A percentile compares a stretch with the other conserved stretches of the same genome.
Evolutionary conservation across 2,888 invertebrate species (phyloP).

Genomic region (Pedicia rivosa): DNA sequence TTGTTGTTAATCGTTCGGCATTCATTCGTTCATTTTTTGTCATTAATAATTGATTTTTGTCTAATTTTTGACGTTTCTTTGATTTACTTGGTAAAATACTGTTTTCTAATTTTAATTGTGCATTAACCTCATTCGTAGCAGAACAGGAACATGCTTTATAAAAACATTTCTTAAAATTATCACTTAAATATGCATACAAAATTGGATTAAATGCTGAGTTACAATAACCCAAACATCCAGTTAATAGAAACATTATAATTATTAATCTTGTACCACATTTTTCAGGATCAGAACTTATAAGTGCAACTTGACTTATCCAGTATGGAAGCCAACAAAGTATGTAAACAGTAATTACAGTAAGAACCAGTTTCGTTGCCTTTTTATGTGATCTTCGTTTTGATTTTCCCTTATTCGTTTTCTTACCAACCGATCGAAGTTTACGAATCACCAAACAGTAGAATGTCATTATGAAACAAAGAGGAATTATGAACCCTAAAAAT

Average conservation of each 20-base stretch:
- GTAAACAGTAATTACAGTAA: conserved; percentile 75
- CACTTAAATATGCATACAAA: conserved; percentile 69
- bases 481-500: conserved; percentile 64
- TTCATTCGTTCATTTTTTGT: conserved; percentile 4
- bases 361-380: conserved; percentile 67
- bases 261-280: conserved; percentile 41
- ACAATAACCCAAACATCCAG: conserved; percentile 49
- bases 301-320: conserved; percentile 54
- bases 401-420: conserved; percentile 59
- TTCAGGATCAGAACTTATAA: conserved; percentile 49
- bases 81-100: conserved; percentile 34
- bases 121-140: conserved; percentile 62
- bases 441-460: conserved; percentile 72
- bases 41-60: conserved; percentile 5
- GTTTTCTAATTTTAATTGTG: conserved; percentile 19
- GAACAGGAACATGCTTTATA: conserved; percentile 72
- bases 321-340: conserved; percentile 77
- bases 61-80: not conserved
- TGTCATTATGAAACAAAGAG: conserved; percentile 57
- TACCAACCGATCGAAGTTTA: conserved; percentile 66
- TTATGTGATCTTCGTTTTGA: conserved; percentile 68
- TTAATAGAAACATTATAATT: conserved; percentile 57
- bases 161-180: conserved; percentile 81
- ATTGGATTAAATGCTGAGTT: conserved; percentile 80
- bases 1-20: conserved; percentile 7